Evolutionary conservation across 2,797 vertebrate genomes (phyloP).

Genomic region (Lates japonicus): DNA sequence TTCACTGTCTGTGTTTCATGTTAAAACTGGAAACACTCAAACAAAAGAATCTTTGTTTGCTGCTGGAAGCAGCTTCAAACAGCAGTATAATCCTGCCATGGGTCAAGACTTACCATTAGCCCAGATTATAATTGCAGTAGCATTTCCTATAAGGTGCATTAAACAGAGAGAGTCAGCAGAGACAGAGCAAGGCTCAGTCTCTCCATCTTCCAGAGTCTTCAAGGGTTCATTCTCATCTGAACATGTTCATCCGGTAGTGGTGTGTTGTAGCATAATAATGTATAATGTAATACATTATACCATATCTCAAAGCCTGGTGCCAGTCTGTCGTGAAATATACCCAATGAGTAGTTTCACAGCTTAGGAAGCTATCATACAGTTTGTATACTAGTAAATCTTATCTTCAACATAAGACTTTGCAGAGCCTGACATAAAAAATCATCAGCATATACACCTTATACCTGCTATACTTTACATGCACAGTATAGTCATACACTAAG

Average conservation of each 20-base stretch:
- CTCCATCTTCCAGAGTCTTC: slow-evolving; percentile 11
- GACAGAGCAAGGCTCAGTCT: slow-evolving; percentile 37
- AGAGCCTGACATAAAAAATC: background rate
- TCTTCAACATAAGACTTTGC: background rate
- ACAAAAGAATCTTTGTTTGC: slow-evolving; percentile 74
- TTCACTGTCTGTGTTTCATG: slow-evolving; percentile 32
- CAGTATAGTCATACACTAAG: background rate
- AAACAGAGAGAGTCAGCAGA: slow-evolving; percentile 40
- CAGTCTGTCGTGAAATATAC: background rate
- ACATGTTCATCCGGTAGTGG: background rate
- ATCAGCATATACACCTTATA: background rate
- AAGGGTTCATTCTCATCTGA: slow-evolving; percentile 3
- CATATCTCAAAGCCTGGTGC: background rate
- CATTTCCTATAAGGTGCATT: slow-evolving; percentile 63
- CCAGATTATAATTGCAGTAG: slow-evolving; percentile 66
- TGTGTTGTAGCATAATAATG: background rate
- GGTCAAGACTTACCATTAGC: slow-evolving; percentile 68
- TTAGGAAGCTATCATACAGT: background rate
- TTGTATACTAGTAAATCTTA: background rate
- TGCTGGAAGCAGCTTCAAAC: slow-evolving; percentile 69
- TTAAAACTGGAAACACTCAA: slow-evolving; percentile 49
- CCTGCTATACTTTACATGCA: background rate
- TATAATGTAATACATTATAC: background rate
- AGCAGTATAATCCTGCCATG: slow-evolving; percentile 67
- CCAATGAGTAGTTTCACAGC: background rate